Base-by-base conservation (phyloP, 2,888 invertebrate genomes). In the Hirtodrosophila histrioides region DNA sequence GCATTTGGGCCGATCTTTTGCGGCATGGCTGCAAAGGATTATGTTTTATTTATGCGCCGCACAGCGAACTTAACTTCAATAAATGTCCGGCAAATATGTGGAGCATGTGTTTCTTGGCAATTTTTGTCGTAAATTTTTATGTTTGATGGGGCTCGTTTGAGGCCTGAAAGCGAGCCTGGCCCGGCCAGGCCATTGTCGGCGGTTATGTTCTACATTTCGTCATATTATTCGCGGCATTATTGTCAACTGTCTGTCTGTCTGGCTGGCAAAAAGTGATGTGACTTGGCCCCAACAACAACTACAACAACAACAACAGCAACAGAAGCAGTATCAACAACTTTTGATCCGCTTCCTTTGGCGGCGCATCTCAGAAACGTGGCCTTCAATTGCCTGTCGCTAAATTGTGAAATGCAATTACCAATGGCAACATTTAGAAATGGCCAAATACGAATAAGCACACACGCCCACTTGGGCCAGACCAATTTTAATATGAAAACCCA, bases 41-140 rank as follows among this genome's bases (percentile, higher is more conserved):
- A 92, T 92, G 91, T 91, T 92, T 91, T 91, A 91, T 91, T 91
- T 91, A 91, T 91, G 91, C 90, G 88, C 89, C 90, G 78, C 83
- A 83, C 87, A 88, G 61, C 87, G 90, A 92, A 91, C 90, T 91
- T 92, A 91, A 91, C 92, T 91, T 85, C 91, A 91, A 92, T 92
- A 91, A 91, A 91, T 91, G 92, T 91, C 92, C 90, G 86, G 88
- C 88, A 90, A 90, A 90, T 90, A 91, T 91, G 91, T 91, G 90
- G 90, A 91, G 92, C 91, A 91, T 91, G 91, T 92, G 92, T 92
- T 92, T 90, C 90, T 89, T 87, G 82, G 84, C 89, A 89, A 90
- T 88, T 90, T 91, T 89, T 88, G 86, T 91, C 90, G 90, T 81
- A 81, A 78, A 83, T 80, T 90, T 88, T 89, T 87, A 89, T 83